phyloP scores from a whole-genome alignment of 2,113 vertebrate species.

The Grammomys dolichurus region DNA sequence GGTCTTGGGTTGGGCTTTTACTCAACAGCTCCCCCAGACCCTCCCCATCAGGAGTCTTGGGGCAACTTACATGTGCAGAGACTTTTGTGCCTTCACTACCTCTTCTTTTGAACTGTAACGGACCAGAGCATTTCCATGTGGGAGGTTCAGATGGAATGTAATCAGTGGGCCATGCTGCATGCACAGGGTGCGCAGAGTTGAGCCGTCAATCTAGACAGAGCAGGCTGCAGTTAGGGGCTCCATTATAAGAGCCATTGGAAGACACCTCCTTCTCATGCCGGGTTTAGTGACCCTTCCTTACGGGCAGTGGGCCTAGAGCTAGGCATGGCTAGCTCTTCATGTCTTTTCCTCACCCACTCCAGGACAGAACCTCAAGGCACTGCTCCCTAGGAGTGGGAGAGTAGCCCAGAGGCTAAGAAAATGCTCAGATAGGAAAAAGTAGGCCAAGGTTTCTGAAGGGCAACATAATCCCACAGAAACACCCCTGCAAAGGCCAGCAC shows the following conservation, averaged over 20 bases:
- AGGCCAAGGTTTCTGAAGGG: not conserved
- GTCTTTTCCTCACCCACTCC: not conserved
- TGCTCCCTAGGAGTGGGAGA: not conserved
- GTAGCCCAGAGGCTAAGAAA: not conserved
- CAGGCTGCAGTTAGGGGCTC: fast-evolving
- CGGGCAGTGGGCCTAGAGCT: conserved; percentile 29
- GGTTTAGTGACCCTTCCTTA: not conserved
- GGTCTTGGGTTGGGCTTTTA: too few species aligned
- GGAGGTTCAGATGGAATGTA: conserved; percentile 99
- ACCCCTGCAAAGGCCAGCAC: not conserved
- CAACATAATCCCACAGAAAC: not conserved
- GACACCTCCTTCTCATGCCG: not conserved
- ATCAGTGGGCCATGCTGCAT: conserved; percentile 99
- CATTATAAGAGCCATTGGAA: fast-evolving
- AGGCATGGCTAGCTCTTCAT: not conserved
- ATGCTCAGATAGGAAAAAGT: not conserved
- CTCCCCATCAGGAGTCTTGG: fast-evolving
- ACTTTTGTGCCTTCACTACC: conserved; percentile 99
- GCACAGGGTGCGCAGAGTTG: conserved; percentile 99
- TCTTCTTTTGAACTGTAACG: conserved; percentile 99
- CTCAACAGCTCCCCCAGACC: fast-evolving
- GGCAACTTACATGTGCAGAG: conserved; percentile 98
- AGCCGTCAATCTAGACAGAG: conserved; percentile 95
- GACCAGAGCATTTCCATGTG: conserved; percentile 97
- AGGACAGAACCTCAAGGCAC: conserved; percentile 48